Evolutionary conservation across 1,140 invertebrate genomes (phyloP).

Genomic region (Drosophila punjabiensis): DNA sequence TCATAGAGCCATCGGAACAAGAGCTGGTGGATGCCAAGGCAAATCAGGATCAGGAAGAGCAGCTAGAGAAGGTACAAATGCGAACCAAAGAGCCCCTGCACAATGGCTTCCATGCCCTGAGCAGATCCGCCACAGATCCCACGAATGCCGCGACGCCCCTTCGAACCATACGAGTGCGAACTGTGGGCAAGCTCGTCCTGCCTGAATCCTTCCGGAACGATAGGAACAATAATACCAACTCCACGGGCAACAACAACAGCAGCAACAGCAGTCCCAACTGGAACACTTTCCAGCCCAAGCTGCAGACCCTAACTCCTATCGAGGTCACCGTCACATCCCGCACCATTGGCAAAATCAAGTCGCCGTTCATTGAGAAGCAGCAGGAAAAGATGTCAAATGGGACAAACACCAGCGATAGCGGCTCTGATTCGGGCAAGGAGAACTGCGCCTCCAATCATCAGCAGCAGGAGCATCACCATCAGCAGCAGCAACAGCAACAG

Average conservation of each 20-base stretch:
- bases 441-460: slow-evolving; percentile 72
- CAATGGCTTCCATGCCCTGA: slow-evolving; percentile 46
- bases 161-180: slow-evolving; percentile 53
- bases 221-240: slow-evolving; percentile 46
- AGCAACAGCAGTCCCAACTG: slow-evolving; percentile 43
- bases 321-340: slow-evolving; percentile 46
- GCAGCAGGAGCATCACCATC: slow-evolving; percentile 36
- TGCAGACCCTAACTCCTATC: slow-evolving; percentile 60
- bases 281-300: slow-evolving; percentile 27
- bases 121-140: slow-evolving; percentile 61
- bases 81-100: slow-evolving; percentile 17
- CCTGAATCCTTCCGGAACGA: slow-evolving; percentile 71
- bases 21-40: not conserved
- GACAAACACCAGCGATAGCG: slow-evolving; percentile 50
- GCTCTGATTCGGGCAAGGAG: slow-evolving; percentile 79
- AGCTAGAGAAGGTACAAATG: not conserved
- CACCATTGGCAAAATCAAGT: slow-evolving; percentile 80
- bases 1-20: slow-evolving; percentile 22
- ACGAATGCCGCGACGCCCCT: not conserved
- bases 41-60: not conserved
- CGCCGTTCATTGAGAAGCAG: slow-evolving; percentile 77
- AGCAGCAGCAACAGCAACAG: slow-evolving; percentile 13
- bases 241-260: slow-evolving; percentile 23
- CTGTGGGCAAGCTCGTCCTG: slow-evolving; percentile 72
- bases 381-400: slow-evolving; percentile 39